These are phyloP conservation scores for Sapajus apella DNA, from an alignment of 2,113 vertebrate genomes.

Conservation along the genomic window DNA sequence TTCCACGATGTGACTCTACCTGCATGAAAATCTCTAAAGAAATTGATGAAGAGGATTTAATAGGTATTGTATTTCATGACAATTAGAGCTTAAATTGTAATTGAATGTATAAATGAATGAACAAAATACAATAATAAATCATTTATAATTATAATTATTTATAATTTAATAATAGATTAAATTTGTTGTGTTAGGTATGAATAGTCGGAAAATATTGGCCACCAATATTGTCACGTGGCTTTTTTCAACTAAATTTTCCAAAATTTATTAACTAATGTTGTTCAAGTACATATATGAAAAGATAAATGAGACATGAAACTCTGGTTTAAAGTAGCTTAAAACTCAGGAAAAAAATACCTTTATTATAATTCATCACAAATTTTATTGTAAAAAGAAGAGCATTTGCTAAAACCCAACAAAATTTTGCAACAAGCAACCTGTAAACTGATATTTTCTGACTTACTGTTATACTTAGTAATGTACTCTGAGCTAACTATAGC, in stretches of 20 bases:
- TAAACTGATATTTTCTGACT: background rate
- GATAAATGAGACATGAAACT: background rate
- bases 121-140: background rate
- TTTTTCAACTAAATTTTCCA: background rate
- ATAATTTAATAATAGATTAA: background rate
- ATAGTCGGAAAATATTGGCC: background rate
- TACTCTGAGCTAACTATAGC: background rate
- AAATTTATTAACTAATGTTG: background rate
- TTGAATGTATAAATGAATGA: background rate
- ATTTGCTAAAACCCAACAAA: background rate
- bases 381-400: background rate
- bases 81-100: background rate
- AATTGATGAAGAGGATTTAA: background rate
- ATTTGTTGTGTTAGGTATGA: background rate
- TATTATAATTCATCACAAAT: background rate
- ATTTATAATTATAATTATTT: background rate
- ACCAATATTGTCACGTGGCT: background rate
- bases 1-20: background rate
- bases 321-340: background rate
- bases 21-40: background rate
- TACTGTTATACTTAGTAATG: background rate
- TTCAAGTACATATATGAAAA: background rate
- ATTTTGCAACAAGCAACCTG: background rate
- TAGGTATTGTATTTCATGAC: background rate
- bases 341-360: background rate